Evolutionary conservation across 2,888 invertebrate species (phyloP), one percentile per base, ranked within the genome.

Genomic region (Ecliptopera silaceata): DNA sequence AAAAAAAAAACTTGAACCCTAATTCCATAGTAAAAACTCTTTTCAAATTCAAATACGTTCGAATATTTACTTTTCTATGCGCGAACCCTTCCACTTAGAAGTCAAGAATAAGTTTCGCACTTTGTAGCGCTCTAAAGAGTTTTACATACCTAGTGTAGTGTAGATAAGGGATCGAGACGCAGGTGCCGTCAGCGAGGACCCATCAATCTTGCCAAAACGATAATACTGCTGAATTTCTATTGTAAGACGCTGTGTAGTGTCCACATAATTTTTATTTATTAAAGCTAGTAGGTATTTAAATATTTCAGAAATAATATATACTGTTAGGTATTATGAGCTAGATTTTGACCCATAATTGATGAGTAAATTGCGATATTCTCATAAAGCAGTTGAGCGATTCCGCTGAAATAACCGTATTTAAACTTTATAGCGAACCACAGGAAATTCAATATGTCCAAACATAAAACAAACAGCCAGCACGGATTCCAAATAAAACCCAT

Each of bases 191-290:
- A 68, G 67, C 61, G 70, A 67, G 66, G 70, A 29, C 38, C 71
- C 82, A 86, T 86, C 86, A 85, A 85, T 85, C 82, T 80, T 76
- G 70, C 80, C 84, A 83, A 82, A 82, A 79, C 81, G 76, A 80
- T 80, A 79, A 80, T 80, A 71, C 77, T 73, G 68, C 69, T 75
- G 75, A 77, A 75, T n/a, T n/a, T n/a, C n/a, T n/a, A n/a, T n/a
- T n/a, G n/a, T n/a, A n/a, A n/a, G n/a, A n/a, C n/a, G n/a, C n/a
- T n/a, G n/a, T n/a, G n/a, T n/a, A n/a, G n/a, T 72, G 75, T 75
- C 74, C 71, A 73, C 69, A 62, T 61, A 63, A 64, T 66, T 65
- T 69, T 55, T 39, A 3, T 32, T 32, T 32, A 1, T n/a, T n/a
- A n/a, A n/a, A n/a, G n/a, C n/a, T n/a, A n/a, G n/a, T n/a, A n/a